Conservation (phyloP, 1,140 invertebrate species). For the Odontomachus brunneus region DNA sequence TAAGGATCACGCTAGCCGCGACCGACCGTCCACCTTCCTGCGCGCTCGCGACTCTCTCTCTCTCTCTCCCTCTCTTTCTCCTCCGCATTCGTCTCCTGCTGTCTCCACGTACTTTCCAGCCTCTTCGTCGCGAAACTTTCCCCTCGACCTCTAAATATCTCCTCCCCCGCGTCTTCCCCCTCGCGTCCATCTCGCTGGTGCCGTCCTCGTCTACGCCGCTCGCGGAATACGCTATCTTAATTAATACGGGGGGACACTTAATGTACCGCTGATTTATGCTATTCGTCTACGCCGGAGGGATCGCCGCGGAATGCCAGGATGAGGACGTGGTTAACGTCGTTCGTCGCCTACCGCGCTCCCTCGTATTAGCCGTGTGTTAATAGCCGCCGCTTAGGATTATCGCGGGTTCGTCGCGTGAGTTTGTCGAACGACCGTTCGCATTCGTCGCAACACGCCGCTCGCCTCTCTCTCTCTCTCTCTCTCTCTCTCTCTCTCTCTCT, state of each 20-base stretch:
- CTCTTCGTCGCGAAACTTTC: neutral
- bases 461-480: too few relatives aligned
- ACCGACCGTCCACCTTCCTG: slow-evolving; percentile 25
- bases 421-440: slow-evolving; percentile 33
- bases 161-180: neutral
- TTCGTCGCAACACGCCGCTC: slow-evolving; percentile 4
- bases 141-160: neutral
- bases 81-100: neutral
- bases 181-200: slow-evolving; percentile 17
- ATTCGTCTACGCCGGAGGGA: slow-evolving; percentile 63
- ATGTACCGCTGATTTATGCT: slow-evolving; percentile 75
- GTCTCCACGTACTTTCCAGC: neutral
- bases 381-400: slow-evolving; percentile 26
- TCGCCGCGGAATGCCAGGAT: slow-evolving; percentile 6
- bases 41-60: slow-evolving; percentile 39
- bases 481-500: too few relatives aligned
- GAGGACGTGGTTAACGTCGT: slow-evolving; percentile 19
- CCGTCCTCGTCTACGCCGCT: slow-evolving; percentile 65
- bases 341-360: slow-evolving; percentile 1
- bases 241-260: slow-evolving; percentile 77
- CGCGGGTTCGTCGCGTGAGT: slow-evolving; percentile 32
- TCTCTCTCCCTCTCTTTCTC: slow-evolving; percentile 24
- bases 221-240: slow-evolving; percentile 74
- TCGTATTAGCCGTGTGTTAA: slow-evolving; percentile 44
- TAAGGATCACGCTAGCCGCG: slow-evolving; percentile 51